Base-by-base conservation (phyloP, 2,113 vertebrate species). In the Cromileptes altivelis region DNA sequence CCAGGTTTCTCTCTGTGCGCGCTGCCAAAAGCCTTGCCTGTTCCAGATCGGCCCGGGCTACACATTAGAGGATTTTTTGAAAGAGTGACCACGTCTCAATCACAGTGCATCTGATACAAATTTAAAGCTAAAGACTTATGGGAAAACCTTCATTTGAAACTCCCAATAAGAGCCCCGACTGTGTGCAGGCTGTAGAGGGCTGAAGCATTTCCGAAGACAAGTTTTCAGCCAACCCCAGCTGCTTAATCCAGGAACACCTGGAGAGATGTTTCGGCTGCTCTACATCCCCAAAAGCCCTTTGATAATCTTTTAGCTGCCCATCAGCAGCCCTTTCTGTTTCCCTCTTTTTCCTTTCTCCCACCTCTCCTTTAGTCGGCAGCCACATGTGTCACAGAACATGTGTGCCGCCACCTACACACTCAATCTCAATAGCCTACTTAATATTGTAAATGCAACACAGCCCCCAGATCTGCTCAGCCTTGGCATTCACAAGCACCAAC, bases 391-490 rank as follows among this genome's bases (percentile, higher is more conserved):
- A 84, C 86, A 89, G 91, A 94, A 94, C 91, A 90, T 89, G 93
- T 84, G 84, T 75, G 58, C 86, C 61, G 86, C 95, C 93, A 88
- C 94, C 95, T 92, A 95, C 94, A 91, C 92, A 85, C 86, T 85
- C 80, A 55, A 72, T 88, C 90, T 91, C 86, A 92, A 92, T 78
- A 88, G 89, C 82, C 93, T 88, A 86, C 90, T 93, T 92, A 88
- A 92, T 91, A 91, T 85, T 90, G 87, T 86, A 92, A 92, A 92
- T 85, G 93, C 79, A 80, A 88, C 90, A 87, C 91, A 78, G 90
- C 86, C 81, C 81, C 84, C 89, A 82, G 87, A 92, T 89, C 90
- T 76, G 69, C 83, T 84, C 90, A 85, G 91, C 89, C 89, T 92
- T 90, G 85, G 88, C 87, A 91, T 88, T 89, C 84, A 89, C 77